Evolutionary conservation across 2,888 invertebrate species (phyloP).

Genomic region (Drosophila nr. medialis): DNA sequence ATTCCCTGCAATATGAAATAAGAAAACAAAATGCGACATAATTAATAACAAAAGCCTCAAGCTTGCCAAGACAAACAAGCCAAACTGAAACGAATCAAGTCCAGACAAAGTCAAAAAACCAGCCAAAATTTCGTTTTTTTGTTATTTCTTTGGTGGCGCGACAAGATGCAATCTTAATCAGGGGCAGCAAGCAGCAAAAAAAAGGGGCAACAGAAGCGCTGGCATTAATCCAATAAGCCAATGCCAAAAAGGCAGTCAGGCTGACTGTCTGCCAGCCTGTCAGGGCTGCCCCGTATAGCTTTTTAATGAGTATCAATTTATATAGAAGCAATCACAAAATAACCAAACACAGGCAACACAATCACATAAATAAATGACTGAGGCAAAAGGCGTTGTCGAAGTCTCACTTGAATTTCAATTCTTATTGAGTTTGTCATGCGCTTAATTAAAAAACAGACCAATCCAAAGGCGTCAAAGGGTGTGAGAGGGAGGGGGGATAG

Average conservation of each 20-base stretch:
- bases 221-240: constrained; percentile 70
- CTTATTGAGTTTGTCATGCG: constrained; percentile 46
- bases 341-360: constrained; percentile 37
- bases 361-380: constrained; percentile 44
- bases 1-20: neutral
- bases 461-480: no score
- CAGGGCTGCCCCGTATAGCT: constrained; percentile 26
- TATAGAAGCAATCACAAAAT: constrained; percentile 56
- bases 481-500: neutral
- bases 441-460: constrained; percentile 55
- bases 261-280: constrained; percentile 12
- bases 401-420: constrained; percentile 28
- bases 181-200: constrained; percentile 42
- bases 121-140: neutral
- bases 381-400: constrained; percentile 11
- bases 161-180: constrained; percentile 74
- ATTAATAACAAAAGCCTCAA: constrained; percentile 44
- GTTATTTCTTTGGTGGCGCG: constrained; percentile 32
- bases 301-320: constrained; percentile 70
- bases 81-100: constrained; percentile 12
- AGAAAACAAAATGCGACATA: constrained; percentile 17
- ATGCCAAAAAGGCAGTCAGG: constrained; percentile 35
- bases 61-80: constrained; percentile 27
- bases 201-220: constrained; percentile 50
- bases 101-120: constrained; percentile 21